Evolutionary conservation across 2,113 vertebrate species (phyloP).

Genomic region (Platysteira castanea): DNA sequence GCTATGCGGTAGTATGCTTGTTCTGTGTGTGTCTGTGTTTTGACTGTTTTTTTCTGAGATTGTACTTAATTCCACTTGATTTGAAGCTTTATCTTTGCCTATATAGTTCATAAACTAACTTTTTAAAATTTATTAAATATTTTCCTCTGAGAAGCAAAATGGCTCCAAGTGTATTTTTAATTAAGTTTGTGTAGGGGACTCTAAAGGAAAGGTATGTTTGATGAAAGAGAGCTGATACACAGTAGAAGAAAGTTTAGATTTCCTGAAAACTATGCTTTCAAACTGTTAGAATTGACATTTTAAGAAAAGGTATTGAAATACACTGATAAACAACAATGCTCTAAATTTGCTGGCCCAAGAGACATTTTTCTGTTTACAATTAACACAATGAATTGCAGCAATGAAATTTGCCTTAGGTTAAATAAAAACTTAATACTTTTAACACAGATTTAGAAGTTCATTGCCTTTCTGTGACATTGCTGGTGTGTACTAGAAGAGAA

Average conservation of each 20-base stretch:
- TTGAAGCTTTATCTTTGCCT: background rate
- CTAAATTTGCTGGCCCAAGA: background rate
- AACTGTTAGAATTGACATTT: background rate
- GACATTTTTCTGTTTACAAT: background rate
- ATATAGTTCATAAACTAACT: background rate
- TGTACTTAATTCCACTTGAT: background rate
- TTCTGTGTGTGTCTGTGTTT: background rate
- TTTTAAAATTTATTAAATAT: background rate
- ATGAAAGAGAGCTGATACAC: background rate
- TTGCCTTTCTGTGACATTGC: background rate
- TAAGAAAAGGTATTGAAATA: background rate
- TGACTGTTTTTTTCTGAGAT: background rate
- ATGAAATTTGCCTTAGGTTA: slow-evolving; percentile 4
- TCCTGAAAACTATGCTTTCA: background rate
- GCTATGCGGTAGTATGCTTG: background rate
- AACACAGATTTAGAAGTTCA: background rate
- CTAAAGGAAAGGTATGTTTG: background rate
- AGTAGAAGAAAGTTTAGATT: background rate
- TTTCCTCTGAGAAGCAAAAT: background rate
- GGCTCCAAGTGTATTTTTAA: background rate
- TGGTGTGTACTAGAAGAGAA: background rate
- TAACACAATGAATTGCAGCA: background rate
- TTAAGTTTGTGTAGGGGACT: background rate
- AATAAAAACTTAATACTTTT: background rate
- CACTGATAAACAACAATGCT: background rate